phyloP scores from a whole-genome alignment of 1,140 invertebrate genomes.

The Cherax quadricarinatus region DNA sequence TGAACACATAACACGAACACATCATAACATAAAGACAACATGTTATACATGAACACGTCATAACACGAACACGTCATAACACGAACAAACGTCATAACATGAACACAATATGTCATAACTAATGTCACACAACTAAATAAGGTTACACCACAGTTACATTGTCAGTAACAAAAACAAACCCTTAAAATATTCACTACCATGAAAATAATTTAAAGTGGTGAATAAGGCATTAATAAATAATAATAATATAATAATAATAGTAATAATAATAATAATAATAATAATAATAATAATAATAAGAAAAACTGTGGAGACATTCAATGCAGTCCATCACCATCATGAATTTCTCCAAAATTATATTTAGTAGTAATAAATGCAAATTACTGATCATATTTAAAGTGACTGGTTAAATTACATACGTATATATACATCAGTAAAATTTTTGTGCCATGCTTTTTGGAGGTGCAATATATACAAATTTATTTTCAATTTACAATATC shows the following conservation, averaged over 20 bases:
- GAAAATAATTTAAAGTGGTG: not conserved
- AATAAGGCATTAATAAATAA: not conserved
- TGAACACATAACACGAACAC: no score
- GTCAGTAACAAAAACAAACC: not conserved
- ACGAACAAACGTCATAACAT: not conserved
- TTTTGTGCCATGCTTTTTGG: not conserved
- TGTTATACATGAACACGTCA: not conserved
- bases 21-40: not conserved
- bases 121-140: not conserved
- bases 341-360: not conserved
- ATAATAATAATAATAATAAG: not conserved
- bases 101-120: not conserved
- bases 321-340: not conserved
- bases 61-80: not conserved
- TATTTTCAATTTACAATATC: not conserved
- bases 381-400: not conserved
- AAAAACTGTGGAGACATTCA: not conserved
- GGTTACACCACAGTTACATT: not conserved
- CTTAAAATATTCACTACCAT: not conserved
- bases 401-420: not conserved
- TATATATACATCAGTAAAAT: not conserved
- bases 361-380: not conserved
- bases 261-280: not conserved
- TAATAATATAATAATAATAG: not conserved
- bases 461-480: not conserved